Percentiles rank a stretch among this genome's conserved stretches.
phyloP scores from a whole-genome alignment of 2,888 invertebrate genomes.

The Nasonovia ribisnigri region DNA sequence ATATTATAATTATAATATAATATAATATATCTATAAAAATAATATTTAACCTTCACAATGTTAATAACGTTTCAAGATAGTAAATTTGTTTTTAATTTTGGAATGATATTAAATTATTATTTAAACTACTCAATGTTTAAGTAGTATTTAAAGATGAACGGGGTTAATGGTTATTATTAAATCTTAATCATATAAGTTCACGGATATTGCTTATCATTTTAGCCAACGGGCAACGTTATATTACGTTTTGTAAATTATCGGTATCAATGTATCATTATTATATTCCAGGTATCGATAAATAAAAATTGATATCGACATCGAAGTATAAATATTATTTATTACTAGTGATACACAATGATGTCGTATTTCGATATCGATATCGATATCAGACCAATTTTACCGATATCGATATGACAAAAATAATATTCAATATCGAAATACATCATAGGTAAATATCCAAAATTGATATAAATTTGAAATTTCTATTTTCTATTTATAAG shows the following conservation, averaged over 20 bases:
- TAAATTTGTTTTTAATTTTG: slow-evolving; percentile 12
- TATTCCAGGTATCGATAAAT: background rate
- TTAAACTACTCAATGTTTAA: background rate
- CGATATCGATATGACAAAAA: no score
- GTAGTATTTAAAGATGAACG: background rate
- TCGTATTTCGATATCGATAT: no score
- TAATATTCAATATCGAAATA: no score
- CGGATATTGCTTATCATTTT: background rate
- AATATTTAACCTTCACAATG: background rate
- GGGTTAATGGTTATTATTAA: background rate
- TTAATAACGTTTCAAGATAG: background rate
- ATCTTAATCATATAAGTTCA: background rate
- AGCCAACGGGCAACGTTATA: background rate
- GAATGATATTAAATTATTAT: background rate
- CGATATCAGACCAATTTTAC: no score
- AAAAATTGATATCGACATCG: background rate
- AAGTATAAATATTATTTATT: background rate
- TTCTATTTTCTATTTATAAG: no score
- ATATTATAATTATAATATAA: background rate
- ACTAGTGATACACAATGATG: no score
- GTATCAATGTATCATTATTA: background rate
- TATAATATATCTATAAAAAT: background rate
- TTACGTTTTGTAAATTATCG: background rate
- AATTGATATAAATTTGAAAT: no score
- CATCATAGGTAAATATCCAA: no score